Evolutionary conservation across 2,797 vertebrate species (phyloP).

Genomic region (Echeneis naucrates): DNA sequence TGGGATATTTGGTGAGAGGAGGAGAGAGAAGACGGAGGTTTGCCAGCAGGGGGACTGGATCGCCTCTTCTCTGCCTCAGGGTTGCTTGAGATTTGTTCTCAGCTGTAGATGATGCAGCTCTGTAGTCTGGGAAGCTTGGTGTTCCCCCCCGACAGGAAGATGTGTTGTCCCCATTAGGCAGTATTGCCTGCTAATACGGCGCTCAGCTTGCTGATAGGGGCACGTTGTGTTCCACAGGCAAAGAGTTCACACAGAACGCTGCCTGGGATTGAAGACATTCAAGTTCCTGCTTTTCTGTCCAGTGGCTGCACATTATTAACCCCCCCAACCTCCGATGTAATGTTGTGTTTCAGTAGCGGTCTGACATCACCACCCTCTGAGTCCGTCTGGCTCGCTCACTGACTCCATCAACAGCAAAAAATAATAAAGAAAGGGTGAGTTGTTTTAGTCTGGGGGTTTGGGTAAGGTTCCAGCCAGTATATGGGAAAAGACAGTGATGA

Average conservation of each 20-base stretch:
- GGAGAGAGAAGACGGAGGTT: conserved; percentile 12
- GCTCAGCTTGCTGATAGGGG: conserved; percentile 38
- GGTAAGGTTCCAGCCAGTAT: conserved; percentile 5
- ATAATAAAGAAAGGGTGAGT: conserved; percentile 35
- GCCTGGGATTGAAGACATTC: conserved; percentile 17
- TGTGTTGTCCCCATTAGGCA: conserved; percentile 47
- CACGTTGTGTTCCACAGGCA: conserved; percentile 17
- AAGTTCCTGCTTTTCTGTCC: conserved; percentile 5
- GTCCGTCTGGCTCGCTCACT: conserved; percentile 21
- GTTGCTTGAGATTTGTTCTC: conserved; percentile 54
- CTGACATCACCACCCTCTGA: conserved; percentile 41
- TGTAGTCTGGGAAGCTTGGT: conserved; percentile 30
- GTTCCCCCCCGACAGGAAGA: conserved; percentile 45
- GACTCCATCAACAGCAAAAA: conserved; percentile 33
- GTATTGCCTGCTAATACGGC: conserved; percentile 45
- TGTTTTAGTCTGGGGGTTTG: conserved; percentile 12
- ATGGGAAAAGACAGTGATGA: conserved; percentile 19
- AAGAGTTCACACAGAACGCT: conserved; percentile 14
- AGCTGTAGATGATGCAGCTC: conserved; percentile 43
- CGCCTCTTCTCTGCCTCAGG: conserved; percentile 30
- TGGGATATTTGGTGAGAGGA: background rate
- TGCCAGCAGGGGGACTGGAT: conserved; percentile 40
- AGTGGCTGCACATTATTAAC: conserved; percentile 29
- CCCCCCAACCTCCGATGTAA: conserved; percentile 19
- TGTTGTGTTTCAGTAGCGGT: conserved; percentile 16